Base-by-base conservation (phyloP, 2,888 invertebrate species). In the Stenotaenia linearis region DNA sequence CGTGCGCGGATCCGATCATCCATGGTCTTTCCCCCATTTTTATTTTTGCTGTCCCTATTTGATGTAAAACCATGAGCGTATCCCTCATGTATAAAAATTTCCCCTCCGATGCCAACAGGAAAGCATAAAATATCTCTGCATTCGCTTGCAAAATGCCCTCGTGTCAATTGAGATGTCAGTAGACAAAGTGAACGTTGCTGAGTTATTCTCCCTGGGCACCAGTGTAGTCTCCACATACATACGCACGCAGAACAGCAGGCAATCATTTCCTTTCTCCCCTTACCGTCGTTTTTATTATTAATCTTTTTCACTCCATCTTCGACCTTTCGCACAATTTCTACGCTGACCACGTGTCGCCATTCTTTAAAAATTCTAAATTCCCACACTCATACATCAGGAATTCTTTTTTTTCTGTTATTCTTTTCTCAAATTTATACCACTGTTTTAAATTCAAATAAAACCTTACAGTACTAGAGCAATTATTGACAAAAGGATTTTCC, bases 61-160 rank as follows among this genome's bases (percentile, higher is more conserved):
- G 69, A 69, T 69, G 69, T 69, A 69, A 69, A 69, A 69, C 69
- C 69, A 69, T 75, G 75, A 75, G 75, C 75, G 32, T 69, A 69
- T 75, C 75, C 77, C 77, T 77, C 77, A 77, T 77, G 77, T 35
- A 77, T 77, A 77, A 77, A 77, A 77, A 77, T 45, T 77, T 45
- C 45, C 40, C 77, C 77, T 45, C 75, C 75, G 18, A 75, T 35
- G 35, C 32, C 77, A 77, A 69, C 69, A 28, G 45, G 77, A 77
- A 77, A 77, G 40, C 40, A 77, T 77, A 77, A 77, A 77, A 77
- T 45, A 77, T 77, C 37, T 77, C 40, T 21, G 28, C 40, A 69
- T 77, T 40, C 77, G 40, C 40, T 28, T 35, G 75, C 37, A 32
- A 35, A 45, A 77, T 28, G 37, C 77, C 77, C 45, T 37, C 77